Evolutionary conservation across 53 echinoderm and acorn worm genomes (phyloP), one percentile per base, ranked within the genome.

Genomic region (Actinopyga echinites): DNA sequence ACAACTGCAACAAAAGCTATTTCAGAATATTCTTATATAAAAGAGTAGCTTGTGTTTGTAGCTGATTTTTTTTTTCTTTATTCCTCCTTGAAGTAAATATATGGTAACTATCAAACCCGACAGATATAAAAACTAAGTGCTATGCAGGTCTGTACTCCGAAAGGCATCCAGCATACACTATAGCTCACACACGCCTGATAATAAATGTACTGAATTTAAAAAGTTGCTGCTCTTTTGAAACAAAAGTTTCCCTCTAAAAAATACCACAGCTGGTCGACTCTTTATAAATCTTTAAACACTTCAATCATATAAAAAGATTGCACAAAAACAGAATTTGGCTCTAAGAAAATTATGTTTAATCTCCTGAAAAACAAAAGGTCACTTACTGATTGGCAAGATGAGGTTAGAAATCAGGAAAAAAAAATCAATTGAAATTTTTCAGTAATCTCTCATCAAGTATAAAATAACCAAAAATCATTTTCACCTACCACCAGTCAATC

Each of bases 301-400:
- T 80, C 60, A 80, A 80, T 80, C 63, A 80, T 80, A 80, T 80
- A 80, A 80, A 80, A 80, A 80, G 81, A 80, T 80, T 80, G 81
- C 81, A 80, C 81, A 80, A 80, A 75, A 80, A 80, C 81, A 80
- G 81, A 80, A 80, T 80, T 80, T 80, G 81, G 81, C 81, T 59
- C 81, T 80, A 80, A 80, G 81, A 80, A 80, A 80, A 80, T 80
- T 62, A 80, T 80, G 81, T 80, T 61, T 77, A 80, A 80, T 80
- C 81, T 80, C 81, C 81, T 80, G 81, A 80, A 80, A 80, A 80
- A 80, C 81, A 80, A 80, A 80, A 80, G 81, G 81, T 80, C 81
- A 80, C 81, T 80, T 80, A 80, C 81, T 80, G 81, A 80, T 80
- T 80, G 81, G 81, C 81, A 80, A 80, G 81, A 80, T 80, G 81